Base-by-base conservation (phyloP, 2,888 invertebrate genomes). In the Anagyrus pseudococci region DNA sequence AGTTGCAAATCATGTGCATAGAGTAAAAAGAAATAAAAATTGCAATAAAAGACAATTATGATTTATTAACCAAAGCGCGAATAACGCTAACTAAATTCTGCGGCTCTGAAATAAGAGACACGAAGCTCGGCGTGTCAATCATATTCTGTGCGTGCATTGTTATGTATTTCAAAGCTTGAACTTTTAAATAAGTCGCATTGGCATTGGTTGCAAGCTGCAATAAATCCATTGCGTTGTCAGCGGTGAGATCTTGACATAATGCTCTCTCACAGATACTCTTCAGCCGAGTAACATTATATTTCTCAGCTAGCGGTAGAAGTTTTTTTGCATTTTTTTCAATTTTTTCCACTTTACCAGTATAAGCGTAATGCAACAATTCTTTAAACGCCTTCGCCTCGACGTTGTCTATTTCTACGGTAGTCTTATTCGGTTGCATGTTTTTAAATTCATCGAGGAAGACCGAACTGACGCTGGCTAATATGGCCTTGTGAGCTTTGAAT, bases 311-410 rank as follows among this genome's bases (percentile, higher is more conserved):
- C 2, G 25, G 23, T 8, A 48, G 2, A 2, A 48, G 4, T 1
- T 48, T n/a, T 2, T 26, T 25, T 2, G 26, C 48, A 15, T n/a
- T 48, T 48, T 25, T 48, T 15, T 48, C 48, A 25, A 48, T 48
- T 19, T 48, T 48, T 26, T 48, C 2, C 15, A 48, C 48, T 26
- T 25, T 48, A 15, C 48, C 48, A 4, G 26, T 23, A n/a, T 48
- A 48, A 1, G 25, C 22, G 25, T n/a, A 48, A 15, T 15, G 48
- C 19, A 48, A 26, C 48, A 48, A 2, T 15, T 25, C 48, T 10
- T 26, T 4, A 1, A 48, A 6, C 4, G 22, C 4, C 1, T 25
- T 25, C 3, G 15, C 15, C 19, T 48, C 26, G 26, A 48, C 25
- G 10, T 48, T 17, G 2, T 7, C n/a, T 2, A 48, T 6, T 1